Base-by-base conservation (phyloP, 2,113 vertebrate genomes). In the Tetraodon nigroviridis region DNA sequence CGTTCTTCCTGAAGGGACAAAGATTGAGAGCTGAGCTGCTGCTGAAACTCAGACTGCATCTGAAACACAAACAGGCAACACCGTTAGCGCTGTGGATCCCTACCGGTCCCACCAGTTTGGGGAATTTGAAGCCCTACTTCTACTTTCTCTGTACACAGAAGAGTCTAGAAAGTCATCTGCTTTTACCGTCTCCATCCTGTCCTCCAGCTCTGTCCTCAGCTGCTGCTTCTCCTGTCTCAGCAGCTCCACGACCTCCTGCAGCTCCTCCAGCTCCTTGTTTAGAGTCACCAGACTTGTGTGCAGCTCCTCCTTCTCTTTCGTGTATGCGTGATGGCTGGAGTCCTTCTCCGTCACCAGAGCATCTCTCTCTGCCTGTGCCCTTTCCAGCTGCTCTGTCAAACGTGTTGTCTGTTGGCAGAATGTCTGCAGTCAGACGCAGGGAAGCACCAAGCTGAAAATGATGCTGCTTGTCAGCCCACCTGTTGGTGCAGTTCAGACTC, bases 181-280 rank as follows among this genome's bases (percentile, higher is more conserved):
- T 45, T 16, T 46, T 46, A 46, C 44, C 44, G 8, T 51, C 12
- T 60, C 64, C 16, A 19, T 20, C 8, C 29, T 52, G 22, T 56
- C 54, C 44, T 81, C 59, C 55, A 81, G 72, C 41, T 78, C 12
- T 8, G 24, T 65, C 0, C 0, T 51, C 24, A 80, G 60, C 54
- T 73, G 69, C 46, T 41, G 17, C 27, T 64, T 85, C 68, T 85
- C 81, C 54, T 49, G 42, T 8, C 52, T 73, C 60, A 75, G 55
- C 1, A 2, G 48, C 51, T 71, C 47, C 62, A 82, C 58, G 0
- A 21, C 51, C 54, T 74, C 21, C 58, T 60, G 74, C 41, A 80
- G 71, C 69, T 80, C 21, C 19, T 74, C 50, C 18, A 51, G 58
- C 14, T 88, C 81, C 67, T 83, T 67, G 6, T 37, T 49, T 37